Evolutionary conservation across 2,113 vertebrate genomes (phyloP).

Genomic region (human (Homo sapiens)): GRCh38 chr19:40635501-40636000

Average conservation of each 20-base stretch:
- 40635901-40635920: background rate
- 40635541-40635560: background rate
- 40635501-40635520: background rate
- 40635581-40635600: background rate
- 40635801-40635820: background rate
- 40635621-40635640: background rate
- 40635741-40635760: background rate
- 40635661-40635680: background rate
- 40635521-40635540: background rate
- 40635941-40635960: background rate
- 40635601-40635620: background rate
- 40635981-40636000: background rate
- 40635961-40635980: background rate
- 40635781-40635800: background rate
- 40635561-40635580: background rate
- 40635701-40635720: background rate
- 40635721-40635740: background rate
- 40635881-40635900: background rate
- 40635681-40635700: rapidly evolving
- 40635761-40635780: background rate
- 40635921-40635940: background rate
- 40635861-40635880: background rate
- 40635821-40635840: background rate
- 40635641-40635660: background rate
- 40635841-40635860: background rate